Percentiles rank a stretch among this genome's conserved stretches.
Conservation (phyloP, 2,888 invertebrate genomes). For the Hartigia nigra region DNA sequence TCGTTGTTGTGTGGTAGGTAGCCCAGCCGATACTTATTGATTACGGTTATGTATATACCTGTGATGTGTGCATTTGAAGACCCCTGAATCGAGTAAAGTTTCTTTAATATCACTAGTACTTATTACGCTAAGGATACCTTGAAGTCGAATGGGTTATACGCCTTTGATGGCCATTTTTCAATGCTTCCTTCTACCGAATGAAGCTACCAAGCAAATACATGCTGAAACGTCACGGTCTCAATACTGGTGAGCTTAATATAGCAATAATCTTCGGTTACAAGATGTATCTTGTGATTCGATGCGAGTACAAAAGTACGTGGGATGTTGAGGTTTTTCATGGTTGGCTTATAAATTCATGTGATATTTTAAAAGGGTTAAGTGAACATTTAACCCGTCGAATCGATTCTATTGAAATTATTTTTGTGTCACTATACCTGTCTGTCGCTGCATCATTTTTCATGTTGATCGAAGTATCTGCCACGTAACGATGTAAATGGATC, state of each 20-base stretch:
- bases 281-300: background rate
- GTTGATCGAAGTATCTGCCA: background rate
- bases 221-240: background rate
- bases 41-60: background rate
- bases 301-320: background rate
- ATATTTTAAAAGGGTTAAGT: background rate
- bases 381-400: background rate
- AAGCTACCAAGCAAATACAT: background rate
- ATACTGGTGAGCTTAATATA: background rate
- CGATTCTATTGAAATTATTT: background rate
- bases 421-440: background rate
- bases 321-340: background rate
- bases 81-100: background rate
- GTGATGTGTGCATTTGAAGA: background rate
- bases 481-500: too few relatives aligned
- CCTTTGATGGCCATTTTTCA: background rate
- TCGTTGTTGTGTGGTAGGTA: background rate
- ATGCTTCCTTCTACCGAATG: background rate
- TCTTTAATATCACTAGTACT: background rate
- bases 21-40: background rate
- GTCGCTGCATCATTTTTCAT: background rate
- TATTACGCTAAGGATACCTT: background rate
- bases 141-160: background rate
- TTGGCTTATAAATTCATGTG: background rate
- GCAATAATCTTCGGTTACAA: background rate